Evolutionary conservation across 2,797 vertebrate genomes (phyloP), one percentile per base, ranked within the genome.

Genomic region (Esox masquinongy): DNA sequence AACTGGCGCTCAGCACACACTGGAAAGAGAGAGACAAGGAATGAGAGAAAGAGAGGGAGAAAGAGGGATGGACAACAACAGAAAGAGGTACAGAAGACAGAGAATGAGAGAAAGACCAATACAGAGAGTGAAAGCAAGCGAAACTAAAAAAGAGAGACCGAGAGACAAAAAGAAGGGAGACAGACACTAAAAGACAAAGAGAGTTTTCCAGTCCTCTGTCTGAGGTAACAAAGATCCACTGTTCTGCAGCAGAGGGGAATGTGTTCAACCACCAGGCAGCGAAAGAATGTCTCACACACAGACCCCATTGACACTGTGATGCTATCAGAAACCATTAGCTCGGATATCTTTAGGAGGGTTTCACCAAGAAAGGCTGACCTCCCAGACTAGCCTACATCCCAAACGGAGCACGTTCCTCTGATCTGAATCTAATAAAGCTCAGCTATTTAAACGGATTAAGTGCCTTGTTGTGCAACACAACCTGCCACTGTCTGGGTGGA

Each of bases 391-490:
- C 43, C 43, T 47, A 47, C 43, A 47, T 47, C 12, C 12, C 12
- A 8, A 47, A 47, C 11, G 43, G 43, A 47, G 43, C 43, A 11
- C 63, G 2, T 16, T 76, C 73, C 75, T 81, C 73, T 76, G 81
- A 73, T 50, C 81, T 24, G 63, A 31, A 79, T 81, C 84, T 79
- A 84, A 88, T 87, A 75, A 84, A 84, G 83, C 82, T 74, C 78
- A n/a, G 24, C 82, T 75, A 56, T 83, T 86, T 84, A 83, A 89
- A 84, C 0, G 24, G 83, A 87, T 87, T 86, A 87, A 85, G 69
- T 0, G 82, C 39, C 76, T 78, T 77, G 75, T 83, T 80, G 83
- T 84, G 64, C 61, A 14, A 72, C 73, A 74, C 77, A 31, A 75
- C 70, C 31, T 51, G 68, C 70, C 47, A 50, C 84, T 73, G 78